A percentile compares a stretch with the other conserved stretches of the same genome.
Conservation (phyloP, 2,797 vertebrate species). For the Choloepus didactylus region DNA sequence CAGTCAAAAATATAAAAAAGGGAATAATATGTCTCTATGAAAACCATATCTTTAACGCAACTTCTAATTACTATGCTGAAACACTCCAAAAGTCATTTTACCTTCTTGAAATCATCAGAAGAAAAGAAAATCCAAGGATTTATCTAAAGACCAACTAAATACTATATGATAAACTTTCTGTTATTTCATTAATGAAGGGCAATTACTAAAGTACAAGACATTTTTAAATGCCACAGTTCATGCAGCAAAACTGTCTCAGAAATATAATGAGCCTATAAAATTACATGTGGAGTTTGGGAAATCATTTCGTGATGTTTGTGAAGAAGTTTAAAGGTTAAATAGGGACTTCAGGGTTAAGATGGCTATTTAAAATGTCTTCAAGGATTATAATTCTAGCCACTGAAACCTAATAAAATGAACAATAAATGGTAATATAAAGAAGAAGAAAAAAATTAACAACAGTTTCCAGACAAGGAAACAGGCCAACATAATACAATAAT, state of each 20-base stretch:
- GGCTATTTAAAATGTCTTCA: neutral
- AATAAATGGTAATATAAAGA: neutral
- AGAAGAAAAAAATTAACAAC: neutral
- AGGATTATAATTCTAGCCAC: neutral
- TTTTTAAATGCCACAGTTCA: neutral
- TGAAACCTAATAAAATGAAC: neutral
- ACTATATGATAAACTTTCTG: neutral
- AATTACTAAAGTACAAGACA: neutral
- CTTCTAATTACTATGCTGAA: neutral
- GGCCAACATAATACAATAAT: neutral
- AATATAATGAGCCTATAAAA: conserved; percentile 43
- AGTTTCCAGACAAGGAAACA: neutral
- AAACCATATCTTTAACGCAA: neutral
- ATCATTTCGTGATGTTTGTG: neutral
- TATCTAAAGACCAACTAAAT: neutral
- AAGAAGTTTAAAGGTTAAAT: neutral
- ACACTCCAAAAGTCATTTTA: conserved; percentile 42
- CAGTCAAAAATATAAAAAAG: neutral
- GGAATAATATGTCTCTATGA: neutral
- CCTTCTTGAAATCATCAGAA: neutral
- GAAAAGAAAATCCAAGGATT: neutral
- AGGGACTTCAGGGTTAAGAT: neutral
- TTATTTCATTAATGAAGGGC: neutral
- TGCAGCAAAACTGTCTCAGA: neutral
- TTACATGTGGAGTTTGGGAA: neutral